phyloP scores from a whole-genome alignment of 2,113 vertebrate genomes.

The Limnothrissa miodon region DNA sequence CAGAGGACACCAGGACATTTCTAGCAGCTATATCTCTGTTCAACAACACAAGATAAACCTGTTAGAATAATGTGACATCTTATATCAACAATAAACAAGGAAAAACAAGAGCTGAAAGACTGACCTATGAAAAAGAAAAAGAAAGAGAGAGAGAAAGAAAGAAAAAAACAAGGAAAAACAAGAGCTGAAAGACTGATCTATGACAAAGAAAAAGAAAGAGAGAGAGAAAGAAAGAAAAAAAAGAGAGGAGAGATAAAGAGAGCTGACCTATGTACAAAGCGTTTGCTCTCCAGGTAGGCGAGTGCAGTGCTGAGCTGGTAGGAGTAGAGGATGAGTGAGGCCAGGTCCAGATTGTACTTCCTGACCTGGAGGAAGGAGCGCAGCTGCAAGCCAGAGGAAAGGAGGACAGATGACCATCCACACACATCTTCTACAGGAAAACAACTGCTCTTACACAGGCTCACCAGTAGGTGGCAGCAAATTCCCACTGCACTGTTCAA shows the following conservation, averaged over 20 bases:
- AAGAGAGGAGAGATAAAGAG: no score
- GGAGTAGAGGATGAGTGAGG: slow-evolving; percentile 90
- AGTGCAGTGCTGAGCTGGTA: slow-evolving; percentile 96
- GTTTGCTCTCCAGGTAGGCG: slow-evolving; percentile 96
- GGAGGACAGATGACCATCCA: neutral
- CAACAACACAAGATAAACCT: slow-evolving; percentile 36
- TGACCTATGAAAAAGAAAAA: neutral
- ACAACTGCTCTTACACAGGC: neutral
- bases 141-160: neutral
- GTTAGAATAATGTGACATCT: neutral
- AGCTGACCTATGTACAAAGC: slow-evolving; percentile 96
- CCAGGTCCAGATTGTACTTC: slow-evolving; percentile 93
- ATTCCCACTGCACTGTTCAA: no score
- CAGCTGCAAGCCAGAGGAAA: slow-evolving; percentile 68
- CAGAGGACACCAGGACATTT: slow-evolving; percentile 92
- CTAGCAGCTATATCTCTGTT: slow-evolving; percentile 96
- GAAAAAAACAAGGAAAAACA: no score
- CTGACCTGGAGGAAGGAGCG: slow-evolving; percentile 95
- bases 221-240: neutral
- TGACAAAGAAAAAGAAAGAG: no score
- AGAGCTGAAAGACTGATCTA: no score
- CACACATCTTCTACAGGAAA: neutral
- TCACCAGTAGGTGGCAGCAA: neutral
- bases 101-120: neutral
- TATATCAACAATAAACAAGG: neutral